Base-by-base conservation (phyloP, 2,888 invertebrate genomes). In the Nysson spinosus region DNA sequence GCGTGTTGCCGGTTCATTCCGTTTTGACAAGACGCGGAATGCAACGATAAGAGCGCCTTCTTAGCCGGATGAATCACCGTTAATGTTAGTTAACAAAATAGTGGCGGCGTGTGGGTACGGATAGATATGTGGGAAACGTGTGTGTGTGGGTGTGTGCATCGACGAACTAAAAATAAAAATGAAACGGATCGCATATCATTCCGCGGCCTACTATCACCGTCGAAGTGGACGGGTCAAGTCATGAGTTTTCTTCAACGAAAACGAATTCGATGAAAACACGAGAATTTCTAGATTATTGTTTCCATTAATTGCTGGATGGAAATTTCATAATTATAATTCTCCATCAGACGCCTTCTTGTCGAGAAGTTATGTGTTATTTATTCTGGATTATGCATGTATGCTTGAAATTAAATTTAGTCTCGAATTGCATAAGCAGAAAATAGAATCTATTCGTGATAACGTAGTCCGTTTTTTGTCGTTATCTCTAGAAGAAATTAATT, bases 81-180 rank as follows among this genome's bases (percentile, higher is more conserved):
- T 30, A 30, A 30, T 30, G 30, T 30, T 30, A 30, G 9, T 30
- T 30, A 30, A 30, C 7, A 11, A 30, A 30, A 30, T 2, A 24
- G 9, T 7, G 5, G 2, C 1, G n/a, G 9, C 24, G 9, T 39
- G 20, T 19, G 16, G 37, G n/a, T 28, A n/a, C 40, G 14, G 17
- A 35, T 9, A 35, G 5, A 12, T 6, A 32, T 12, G 19, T 30
- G 17, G 3, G 22, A 16, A 11, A 14, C 3, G 9, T 35, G 14
- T 14, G n/a, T 35, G 14, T 17, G 9, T 35, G 12, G n/a, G n/a
- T n/a, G n/a, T n/a, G 32, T 32, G 4, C 24, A 24, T 24, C 7
- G 12, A 14, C 14, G 24, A 19, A 35, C 22, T 42, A 57, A 58
- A 51, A 52, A 51, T 43, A 51, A 22, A 37, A 43, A 52, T 52